These are phyloP conservation scores for Eilema caniola DNA, from an alignment of 2,888 invertebrate species.

Conservation along the genomic window DNA sequence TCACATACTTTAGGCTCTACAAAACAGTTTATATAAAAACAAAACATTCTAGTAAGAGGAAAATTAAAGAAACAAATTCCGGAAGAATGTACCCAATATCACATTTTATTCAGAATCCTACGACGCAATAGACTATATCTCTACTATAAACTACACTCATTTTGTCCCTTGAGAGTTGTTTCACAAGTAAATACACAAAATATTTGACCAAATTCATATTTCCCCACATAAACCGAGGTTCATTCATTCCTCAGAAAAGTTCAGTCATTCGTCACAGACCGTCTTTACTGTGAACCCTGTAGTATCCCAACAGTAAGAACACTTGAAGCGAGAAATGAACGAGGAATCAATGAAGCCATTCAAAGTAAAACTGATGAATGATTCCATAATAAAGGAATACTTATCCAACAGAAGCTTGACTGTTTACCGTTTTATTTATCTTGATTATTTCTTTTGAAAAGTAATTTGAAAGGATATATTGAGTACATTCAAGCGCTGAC, in stretches of 20 bases:
- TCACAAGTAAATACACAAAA: conserved; percentile 43
- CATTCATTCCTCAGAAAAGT: conserved; percentile 56
- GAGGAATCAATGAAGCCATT: conserved; percentile 9
- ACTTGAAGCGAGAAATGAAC: conserved; percentile 20
- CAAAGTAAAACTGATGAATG: conserved; percentile 4
- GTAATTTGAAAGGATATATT: neutral
- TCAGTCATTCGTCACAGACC: conserved; percentile 54
- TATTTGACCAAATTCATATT: conserved; percentile 50
- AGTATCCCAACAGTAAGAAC: conserved; percentile 37
- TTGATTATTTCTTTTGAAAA: neutral
- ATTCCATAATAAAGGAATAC: neutral
- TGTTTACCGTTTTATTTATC: neutral
- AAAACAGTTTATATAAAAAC: neutral
- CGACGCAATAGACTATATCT: conserved; percentile 21
- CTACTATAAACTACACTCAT: conserved; percentile 33
- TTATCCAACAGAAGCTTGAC: neutral
- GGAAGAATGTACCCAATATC: neutral
- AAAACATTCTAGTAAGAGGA: neutral
- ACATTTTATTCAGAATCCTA: conserved; percentile 8
- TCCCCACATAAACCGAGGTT: conserved; percentile 29
- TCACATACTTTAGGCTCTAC: too few relatives aligned
- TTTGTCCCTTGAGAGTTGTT: conserved; percentile 35
- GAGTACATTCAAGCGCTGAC: too few relatives aligned
- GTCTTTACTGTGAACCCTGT: conserved; percentile 40
- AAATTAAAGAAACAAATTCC: neutral